phyloP scores from a whole-genome alignment of 2,113 vertebrate species.

The Ptychochromis oligacanthus region DNA sequence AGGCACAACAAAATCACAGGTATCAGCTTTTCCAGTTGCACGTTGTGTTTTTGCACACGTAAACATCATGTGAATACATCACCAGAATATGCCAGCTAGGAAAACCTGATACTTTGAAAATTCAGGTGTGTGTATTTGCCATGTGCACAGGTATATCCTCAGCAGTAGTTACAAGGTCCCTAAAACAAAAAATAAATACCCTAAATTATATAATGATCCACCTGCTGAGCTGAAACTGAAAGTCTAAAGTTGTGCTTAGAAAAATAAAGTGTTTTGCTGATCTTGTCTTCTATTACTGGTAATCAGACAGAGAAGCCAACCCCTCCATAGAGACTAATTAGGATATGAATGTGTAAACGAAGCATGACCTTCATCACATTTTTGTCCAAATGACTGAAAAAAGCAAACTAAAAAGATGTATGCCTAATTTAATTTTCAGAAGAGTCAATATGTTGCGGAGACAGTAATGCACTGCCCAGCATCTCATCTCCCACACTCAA shows the following conservation, averaged over 20 bases:
- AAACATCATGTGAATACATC: neutral
- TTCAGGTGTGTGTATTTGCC: neutral
- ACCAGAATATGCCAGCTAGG: neutral
- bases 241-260: neutral
- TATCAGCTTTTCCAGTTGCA: neutral
- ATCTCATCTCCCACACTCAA: conserved; percentile 38
- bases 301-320: neutral
- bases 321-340: neutral
- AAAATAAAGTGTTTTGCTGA: neutral
- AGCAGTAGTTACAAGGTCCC: neutral
- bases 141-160: neutral
- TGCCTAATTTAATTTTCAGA: conserved; percentile 18
- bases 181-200: neutral
- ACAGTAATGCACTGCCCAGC: conserved; percentile 19
- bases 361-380: neutral
- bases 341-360: neutral
- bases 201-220: neutral
- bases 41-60: neutral
- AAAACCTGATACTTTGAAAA: too few species aligned
- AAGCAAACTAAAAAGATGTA: neutral
- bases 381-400: conserved; percentile 17
- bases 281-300: neutral
- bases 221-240: neutral
- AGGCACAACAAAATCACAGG: neutral
- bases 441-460: conserved; percentile 42